Conservation (phyloP, 1,140 invertebrate genomes). For the Ceratoteleas bidentatus region DNA sequence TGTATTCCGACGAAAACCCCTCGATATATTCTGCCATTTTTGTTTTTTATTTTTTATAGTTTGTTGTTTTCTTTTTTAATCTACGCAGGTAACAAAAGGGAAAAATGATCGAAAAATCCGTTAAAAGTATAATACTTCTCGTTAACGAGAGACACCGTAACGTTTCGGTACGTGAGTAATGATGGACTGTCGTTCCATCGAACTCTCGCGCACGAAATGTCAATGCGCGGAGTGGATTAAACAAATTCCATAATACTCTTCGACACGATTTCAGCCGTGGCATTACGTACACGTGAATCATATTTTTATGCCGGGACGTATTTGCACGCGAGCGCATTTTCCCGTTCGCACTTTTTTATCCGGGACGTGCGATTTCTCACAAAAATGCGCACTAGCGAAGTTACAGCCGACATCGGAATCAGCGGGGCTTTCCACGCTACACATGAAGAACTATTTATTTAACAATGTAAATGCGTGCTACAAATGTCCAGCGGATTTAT, state of each 20-base stretch:
- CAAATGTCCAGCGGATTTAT: too few species aligned
- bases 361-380: slow-evolving; percentile 23
- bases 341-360: slow-evolving; percentile 53
- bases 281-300: slow-evolving; percentile 69
- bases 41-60: slow-evolving; percentile 14
- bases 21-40: slow-evolving; percentile 56
- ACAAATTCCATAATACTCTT: slow-evolving; percentile 79
- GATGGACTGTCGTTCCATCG: slow-evolving; percentile 69
- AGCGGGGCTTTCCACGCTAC: too few species aligned
- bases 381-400: slow-evolving; percentile 36
- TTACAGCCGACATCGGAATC: too few species aligned
- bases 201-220: slow-evolving; percentile 76
- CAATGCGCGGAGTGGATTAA: slow-evolving; percentile 77
- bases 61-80: slow-evolving; percentile 58
- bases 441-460: too few species aligned
- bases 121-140: slow-evolving; percentile 65
- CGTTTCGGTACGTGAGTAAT: slow-evolving; percentile 64
- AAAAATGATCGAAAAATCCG: slow-evolving; percentile 64
- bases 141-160: slow-evolving; percentile 67
- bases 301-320: slow-evolving; percentile 59
- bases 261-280: slow-evolving; percentile 71
- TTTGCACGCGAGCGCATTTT: slow-evolving; percentile 56
- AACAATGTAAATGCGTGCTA: too few species aligned
- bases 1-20: slow-evolving; percentile 40
- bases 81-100: slow-evolving; percentile 55